Percentiles rank a stretch among this genome's conserved stretches.
These are phyloP conservation scores for Varecia variegata DNA, from an alignment of 2,797 vertebrate genomes.

Conservation along the genomic window DNA sequence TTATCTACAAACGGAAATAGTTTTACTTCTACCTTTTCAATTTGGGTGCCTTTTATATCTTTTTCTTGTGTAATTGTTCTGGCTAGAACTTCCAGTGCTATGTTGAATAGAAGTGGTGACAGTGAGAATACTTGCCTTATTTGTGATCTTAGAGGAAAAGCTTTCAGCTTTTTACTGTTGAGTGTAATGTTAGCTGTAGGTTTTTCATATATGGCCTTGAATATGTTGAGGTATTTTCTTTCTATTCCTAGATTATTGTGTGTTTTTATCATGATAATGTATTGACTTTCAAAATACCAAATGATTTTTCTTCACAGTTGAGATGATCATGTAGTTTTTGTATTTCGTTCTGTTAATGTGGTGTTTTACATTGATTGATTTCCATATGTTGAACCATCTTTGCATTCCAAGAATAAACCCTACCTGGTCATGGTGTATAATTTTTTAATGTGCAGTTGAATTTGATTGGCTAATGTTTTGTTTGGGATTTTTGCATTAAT, in stretches of 20 bases:
- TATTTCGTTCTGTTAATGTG: neutral
- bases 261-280: neutral
- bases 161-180: neutral
- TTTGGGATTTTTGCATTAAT: neutral
- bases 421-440: neutral
- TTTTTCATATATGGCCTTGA: neutral
- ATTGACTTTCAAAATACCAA: neutral
- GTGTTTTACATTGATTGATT: neutral
- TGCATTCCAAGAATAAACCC: neutral
- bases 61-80: neutral
- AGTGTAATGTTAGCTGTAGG: neutral
- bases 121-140: neutral
- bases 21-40: neutral
- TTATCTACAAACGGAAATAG: neutral
- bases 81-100: neutral
- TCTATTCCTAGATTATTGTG: neutral
- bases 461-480: neutral
- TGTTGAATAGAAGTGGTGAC: neutral
- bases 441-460: neutral
- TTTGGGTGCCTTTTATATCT: neutral
- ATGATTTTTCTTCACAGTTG: neutral
- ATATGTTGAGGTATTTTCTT: neutral
- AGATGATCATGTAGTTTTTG: neutral
- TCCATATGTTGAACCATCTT: neutral
- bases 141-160: neutral